A percentile compares a stretch with the other conserved stretches of the same genome.
Evolutionary conservation across 2,888 invertebrate species (phyloP).

Genomic region (Acanthococcus lagerstroemiae): DNA sequence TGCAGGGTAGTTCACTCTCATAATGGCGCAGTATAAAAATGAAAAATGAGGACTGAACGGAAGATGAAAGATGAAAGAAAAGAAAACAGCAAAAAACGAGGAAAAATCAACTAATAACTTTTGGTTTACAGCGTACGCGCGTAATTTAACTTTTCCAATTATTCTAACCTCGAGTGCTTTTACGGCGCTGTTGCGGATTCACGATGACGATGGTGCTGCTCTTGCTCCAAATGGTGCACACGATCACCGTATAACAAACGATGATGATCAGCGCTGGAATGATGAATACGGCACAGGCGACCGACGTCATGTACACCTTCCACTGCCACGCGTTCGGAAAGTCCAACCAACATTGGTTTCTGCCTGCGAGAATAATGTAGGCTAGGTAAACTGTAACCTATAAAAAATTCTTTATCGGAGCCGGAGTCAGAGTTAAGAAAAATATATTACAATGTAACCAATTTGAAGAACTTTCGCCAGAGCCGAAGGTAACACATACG

Average conservation of each 20-base stretch:
- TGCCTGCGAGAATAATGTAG: conserved; percentile 21
- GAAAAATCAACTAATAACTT: too few relatives aligned
- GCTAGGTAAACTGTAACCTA: too few relatives aligned
- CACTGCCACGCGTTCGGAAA: conserved; percentile 42
- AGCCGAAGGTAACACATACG: too few relatives aligned
- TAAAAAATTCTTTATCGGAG: too few relatives aligned
- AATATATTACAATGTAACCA: not conserved
- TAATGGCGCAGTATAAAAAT: too few relatives aligned
- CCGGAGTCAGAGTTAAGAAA: too few relatives aligned
- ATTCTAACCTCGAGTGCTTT: conserved; percentile 13
- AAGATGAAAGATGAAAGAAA: too few relatives aligned
- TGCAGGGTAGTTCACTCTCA: too few relatives aligned
- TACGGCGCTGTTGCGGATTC: conserved; percentile 10
- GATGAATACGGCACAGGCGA: conserved; percentile 46
- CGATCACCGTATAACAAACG: conserved; percentile 47
- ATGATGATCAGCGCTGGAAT: conserved; percentile 47
- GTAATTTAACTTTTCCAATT: too few relatives aligned
- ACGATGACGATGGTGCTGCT: conserved; percentile 44
- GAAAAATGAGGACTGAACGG: too few relatives aligned
- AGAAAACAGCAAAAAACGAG: too few relatives aligned
- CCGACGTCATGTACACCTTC: conserved; percentile 46
- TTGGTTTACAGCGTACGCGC: too few relatives aligned
- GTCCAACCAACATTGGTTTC: conserved; percentile 45
- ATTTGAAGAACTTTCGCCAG: not conserved
- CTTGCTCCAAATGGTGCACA: conserved; percentile 48